Base-by-base conservation (phyloP, 2,888 invertebrate genomes). In the Ennomos fuscantarius region DNA sequence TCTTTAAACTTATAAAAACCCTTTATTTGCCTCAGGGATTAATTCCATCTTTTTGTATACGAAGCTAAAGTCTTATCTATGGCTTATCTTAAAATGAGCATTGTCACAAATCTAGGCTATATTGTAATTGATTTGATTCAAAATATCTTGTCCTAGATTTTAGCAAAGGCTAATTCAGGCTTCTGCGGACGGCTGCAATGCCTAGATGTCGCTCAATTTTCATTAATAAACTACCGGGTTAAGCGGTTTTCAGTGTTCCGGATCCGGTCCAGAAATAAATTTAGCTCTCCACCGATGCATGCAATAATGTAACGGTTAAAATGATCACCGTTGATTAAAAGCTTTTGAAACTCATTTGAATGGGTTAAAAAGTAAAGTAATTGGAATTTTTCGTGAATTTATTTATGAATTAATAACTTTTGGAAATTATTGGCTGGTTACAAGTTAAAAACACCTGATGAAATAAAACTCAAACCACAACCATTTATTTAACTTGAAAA, bases 181-280 rank as follows among this genome's bases (percentile, higher is more conserved):
- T 52, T 13, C 32, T 35, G 74, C 75, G 55, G 61, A 68, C 66
- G 66, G 82, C 79, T 81, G 84, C 87, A 87, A 72, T 62, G 60
- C 55, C 63, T 77, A 78, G 75, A 83, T 84, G 88, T 86, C 92
- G 78, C 85, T 92, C 90, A 91, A 91, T 91, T 92, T 89, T 90
- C 91, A 92, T 91, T 92, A 92, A 85, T 86, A 84, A 79, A 79
- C 82, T 81, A 84, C 78, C 78, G 61, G 86, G 86, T 87, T 92
- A 89, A 92, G 88, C 89, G 90, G 79, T 86, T 91, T 92, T 84
- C 90, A 80, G 84, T 92, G 91, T 92, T 87, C 74, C 73, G 70
- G 39, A 41, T 50, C 12, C 62, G 63, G 65, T 76, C 76, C 80
- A 63, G 77, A 86, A 88, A 89, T 89, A 90, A 33, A 55, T 47